Evolutionary conservation across 2,113 vertebrate species (phyloP), one percentile per base, ranked within the genome.

Genomic region (Megaceryle torquata): DNA sequence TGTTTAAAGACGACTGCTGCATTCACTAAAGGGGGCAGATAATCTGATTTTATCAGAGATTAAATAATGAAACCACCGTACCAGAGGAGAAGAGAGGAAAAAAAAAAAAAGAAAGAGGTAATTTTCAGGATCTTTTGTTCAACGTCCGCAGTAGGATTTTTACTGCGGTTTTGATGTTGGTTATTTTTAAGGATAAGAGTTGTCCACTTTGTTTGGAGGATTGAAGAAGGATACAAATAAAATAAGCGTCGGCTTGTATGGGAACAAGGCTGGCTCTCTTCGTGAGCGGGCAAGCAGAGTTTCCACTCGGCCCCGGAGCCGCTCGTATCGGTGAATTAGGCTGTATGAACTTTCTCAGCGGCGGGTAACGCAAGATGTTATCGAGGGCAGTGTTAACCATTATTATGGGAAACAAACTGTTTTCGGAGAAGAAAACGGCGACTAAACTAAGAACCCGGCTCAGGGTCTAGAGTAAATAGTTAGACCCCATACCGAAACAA

Each of bases 1-100:
- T 84, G 97, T 97, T 93, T 89, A 89, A 97, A 97, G 90, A 96
- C 35, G 91, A 97, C 92, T 97, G 84, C 95, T 98, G 97, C 97
- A 93, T 98, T 97, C 93, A 96, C 81, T 96, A 96, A 95, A 94
- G 87, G 80, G 71, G 97, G 89, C 79, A 95, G 96, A 97, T 95
- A 83, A 95, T 93, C 75, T 81, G 88, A 93, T 97, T 91, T 94
- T 86, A 65, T 75, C 86, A 68, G 94, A 96, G 94, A 96, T 96
- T 94, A 96, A 97, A 97, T 93, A 95, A 97, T 87, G 96, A 97
- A 97, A 91, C 65, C 51, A 96, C 21, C 33, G 67, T 28, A 35
- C 19, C 57, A 16, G 20, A 69, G 43, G 28, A 76, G 41, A 5
- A 1, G 4, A 5, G 22, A 44, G 20, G 20, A 79, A 67, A 46